These are phyloP conservation scores for Pipa parva DNA, from an alignment of 2,113 vertebrate genomes.

Conservation along the genomic window DNA sequence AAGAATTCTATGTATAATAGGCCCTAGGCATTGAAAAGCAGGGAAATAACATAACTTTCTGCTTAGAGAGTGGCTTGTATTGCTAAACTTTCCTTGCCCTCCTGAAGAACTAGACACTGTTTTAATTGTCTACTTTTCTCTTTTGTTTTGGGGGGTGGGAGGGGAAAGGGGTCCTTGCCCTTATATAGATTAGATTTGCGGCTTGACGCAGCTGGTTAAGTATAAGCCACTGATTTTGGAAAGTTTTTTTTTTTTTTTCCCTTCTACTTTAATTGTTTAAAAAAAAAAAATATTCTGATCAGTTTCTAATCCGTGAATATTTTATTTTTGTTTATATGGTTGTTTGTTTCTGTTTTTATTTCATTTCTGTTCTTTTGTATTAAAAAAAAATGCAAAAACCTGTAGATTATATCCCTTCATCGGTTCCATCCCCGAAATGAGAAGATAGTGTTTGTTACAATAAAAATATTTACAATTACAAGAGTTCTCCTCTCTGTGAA, in stretches of 20 bases:
- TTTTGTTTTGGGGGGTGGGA: slow-evolving; percentile 7
- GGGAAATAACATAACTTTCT: not conserved
- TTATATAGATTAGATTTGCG: not conserved
- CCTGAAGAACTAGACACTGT: not conserved
- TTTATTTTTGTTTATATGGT: slow-evolving; percentile 49
- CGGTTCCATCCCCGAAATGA: slow-evolving; percentile 45
- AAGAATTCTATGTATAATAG: not conserved
- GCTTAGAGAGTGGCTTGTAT: no score
- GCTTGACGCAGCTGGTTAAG: not conserved
- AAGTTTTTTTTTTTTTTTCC: slow-evolving; percentile 43
- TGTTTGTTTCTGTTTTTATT: slow-evolving; percentile 48
- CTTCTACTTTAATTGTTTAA: slow-evolving; percentile 72
- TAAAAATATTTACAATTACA: slow-evolving; percentile 64
- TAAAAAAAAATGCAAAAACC: slow-evolving; percentile 26
- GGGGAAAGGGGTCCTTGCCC: no score
- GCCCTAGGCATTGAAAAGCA: not conserved
- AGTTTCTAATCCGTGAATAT: slow-evolving; percentile 13
- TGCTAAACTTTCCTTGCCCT: not conserved
- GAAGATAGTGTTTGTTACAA: slow-evolving; percentile 66
- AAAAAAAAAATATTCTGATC: slow-evolving; percentile 51
- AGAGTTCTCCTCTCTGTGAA: not conserved
- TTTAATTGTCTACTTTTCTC: slow-evolving; percentile 12
- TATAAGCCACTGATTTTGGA: not conserved
- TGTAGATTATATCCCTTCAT: slow-evolving; percentile 48
- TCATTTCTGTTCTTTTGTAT: slow-evolving; percentile 45